phyloP scores from a whole-genome alignment of 2,888 invertebrate genomes.

The Scelioninae gen. 1 region DNA sequence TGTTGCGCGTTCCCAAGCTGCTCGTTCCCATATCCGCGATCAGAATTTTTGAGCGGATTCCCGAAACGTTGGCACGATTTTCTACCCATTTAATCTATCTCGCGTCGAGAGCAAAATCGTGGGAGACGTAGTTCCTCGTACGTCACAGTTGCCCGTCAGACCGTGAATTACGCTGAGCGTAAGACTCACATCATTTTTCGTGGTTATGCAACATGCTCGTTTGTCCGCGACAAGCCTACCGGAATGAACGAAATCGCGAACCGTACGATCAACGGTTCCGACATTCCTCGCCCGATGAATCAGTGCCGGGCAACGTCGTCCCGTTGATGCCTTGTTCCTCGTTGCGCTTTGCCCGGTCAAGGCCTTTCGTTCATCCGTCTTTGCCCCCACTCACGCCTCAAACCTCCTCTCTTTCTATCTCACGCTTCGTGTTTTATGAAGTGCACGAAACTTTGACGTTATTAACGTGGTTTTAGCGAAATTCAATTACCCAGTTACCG shows the following conservation, averaged over 20 bases:
- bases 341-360: conserved; percentile 69
- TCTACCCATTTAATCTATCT: conserved; percentile 36
- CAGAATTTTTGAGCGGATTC: conserved; percentile 50
- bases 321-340: conserved; percentile 59
- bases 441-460: conserved; percentile 35
- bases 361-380: conserved; percentile 66
- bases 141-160: conserved; percentile 66
- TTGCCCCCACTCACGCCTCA: conserved; percentile 8
- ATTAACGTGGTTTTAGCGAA: conserved; percentile 27
- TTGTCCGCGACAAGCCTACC: conserved; percentile 65
- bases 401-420: conserved; percentile 26
- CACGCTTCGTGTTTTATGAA: conserved; percentile 21
- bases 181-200: conserved; percentile 49
- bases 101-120: conserved; percentile 52
- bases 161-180: conserved; percentile 59
- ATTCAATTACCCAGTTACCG: conserved; percentile 36
- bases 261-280: conserved; percentile 71
- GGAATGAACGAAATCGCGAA: conserved; percentile 69
- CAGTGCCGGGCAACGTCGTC: conserved; percentile 65
- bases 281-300: conserved; percentile 69
- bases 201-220: conserved; percentile 65
- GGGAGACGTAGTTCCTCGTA: conserved; percentile 57
- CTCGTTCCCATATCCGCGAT: conserved; percentile 50
- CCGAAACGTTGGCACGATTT: conserved; percentile 49
- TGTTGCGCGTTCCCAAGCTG: conserved; percentile 38